A percentile compares a stretch with the other conserved stretches of the same genome.
phyloP scores from a whole-genome alignment of 2,113 vertebrate genomes.

The Indicator indicator region DNA sequence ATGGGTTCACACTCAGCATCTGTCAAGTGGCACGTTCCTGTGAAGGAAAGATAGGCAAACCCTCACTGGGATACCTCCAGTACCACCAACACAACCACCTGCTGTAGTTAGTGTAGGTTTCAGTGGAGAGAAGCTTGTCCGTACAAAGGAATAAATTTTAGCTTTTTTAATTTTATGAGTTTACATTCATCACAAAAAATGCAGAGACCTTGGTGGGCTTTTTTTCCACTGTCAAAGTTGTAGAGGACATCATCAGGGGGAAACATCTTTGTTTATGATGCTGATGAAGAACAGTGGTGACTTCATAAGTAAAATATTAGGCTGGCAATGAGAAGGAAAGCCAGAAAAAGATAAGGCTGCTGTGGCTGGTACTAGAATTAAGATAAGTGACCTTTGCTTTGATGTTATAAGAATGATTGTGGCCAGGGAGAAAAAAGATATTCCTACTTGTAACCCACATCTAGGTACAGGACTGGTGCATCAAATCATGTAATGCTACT shows the following conservation, averaged over 20 bases:
- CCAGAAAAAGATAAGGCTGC: neutral
- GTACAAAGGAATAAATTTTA: neutral
- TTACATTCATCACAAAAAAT: neutral
- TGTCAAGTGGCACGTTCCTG: too few species aligned
- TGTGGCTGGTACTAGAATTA: neutral
- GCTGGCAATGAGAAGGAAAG: neutral
- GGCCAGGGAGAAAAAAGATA: neutral
- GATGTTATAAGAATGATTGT: neutral
- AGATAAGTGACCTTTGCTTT: neutral
- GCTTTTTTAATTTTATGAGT: neutral
- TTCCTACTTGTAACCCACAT: neutral
- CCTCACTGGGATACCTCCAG: too few species aligned
- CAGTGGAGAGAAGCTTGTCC: neutral
- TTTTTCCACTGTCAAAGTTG: neutral
- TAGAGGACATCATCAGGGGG: neutral
- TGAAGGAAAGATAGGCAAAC: too few species aligned
- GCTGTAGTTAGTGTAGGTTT: neutral
- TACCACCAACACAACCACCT: neutral
- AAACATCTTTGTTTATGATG: neutral
- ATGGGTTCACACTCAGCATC: too few species aligned
- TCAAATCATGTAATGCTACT: neutral
- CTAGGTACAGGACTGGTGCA: neutral
- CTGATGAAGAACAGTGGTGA: neutral
- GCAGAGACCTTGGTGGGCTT: neutral
- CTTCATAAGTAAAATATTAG: neutral